phyloP scores from a whole-genome alignment of 2,888 invertebrate genomes.

The Willowsia nigromaculata region DNA sequence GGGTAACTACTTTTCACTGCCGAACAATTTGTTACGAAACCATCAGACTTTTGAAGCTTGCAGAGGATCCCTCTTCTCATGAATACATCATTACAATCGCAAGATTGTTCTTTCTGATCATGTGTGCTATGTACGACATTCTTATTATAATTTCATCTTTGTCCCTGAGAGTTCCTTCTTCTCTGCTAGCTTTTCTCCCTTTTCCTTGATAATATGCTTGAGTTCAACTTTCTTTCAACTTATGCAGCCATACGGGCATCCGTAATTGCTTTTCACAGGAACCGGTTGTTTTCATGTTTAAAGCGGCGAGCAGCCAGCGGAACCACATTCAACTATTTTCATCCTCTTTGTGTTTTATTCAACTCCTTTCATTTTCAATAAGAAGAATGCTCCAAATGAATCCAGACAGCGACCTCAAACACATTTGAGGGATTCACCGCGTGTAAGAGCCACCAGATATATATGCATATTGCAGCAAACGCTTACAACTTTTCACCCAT shows the following conservation, averaged over 20 bases:
- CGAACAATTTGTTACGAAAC: constrained; percentile 25
- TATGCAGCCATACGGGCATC: constrained; percentile 2
- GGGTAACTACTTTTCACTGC: neutral
- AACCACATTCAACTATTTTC: constrained; percentile 36
- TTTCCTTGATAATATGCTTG: neutral
- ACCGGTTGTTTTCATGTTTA: constrained; percentile 46
- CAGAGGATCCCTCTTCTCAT: constrained; percentile 13
- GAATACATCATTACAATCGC: constrained; percentile 42
- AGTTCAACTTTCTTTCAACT: constrained; percentile 34
- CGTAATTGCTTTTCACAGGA: constrained; percentile 43
- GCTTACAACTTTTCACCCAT: neutral
- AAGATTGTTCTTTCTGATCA: constrained; percentile 35
- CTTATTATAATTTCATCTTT: constrained; percentile 48
- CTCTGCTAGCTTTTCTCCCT: neutral
- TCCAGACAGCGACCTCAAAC: constrained; percentile 58
- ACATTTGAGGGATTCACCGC: constrained; percentile 26
- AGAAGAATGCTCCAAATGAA: constrained; percentile 43
- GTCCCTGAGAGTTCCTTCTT: constrained; percentile 31
- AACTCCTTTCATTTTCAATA: constrained; percentile 66
- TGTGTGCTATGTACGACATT: constrained; percentile 52
- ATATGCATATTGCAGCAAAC: neutral
- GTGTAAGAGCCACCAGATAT: neutral
- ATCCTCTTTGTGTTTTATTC: constrained; percentile 49
- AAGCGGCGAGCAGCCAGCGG: constrained; percentile 23
- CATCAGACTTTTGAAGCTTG: neutral